Percentiles rank a stretch among this genome's conserved stretches.
phyloP scores from a whole-genome alignment of 2,797 vertebrate species.

The Phyllotis vaccarum region DNA sequence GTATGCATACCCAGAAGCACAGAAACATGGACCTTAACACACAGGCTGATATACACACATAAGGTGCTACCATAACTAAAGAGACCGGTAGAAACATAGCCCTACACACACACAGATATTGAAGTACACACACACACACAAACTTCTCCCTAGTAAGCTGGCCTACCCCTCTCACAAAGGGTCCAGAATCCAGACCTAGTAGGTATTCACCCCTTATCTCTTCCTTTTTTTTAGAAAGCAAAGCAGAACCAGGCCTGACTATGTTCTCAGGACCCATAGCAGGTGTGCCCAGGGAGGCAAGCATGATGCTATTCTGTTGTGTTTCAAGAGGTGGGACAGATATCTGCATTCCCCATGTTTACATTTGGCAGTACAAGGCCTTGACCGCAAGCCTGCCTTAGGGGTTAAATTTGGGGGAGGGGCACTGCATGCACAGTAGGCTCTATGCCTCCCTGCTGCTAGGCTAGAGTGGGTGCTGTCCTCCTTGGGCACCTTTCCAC shows the following conservation, averaged over 20 bases:
- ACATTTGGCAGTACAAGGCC: neutral
- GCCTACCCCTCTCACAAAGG: neutral
- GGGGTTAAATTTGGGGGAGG: conserved; percentile 12
- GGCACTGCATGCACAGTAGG: neutral
- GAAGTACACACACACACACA: neutral
- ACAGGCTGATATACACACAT: neutral
- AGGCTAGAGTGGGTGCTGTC: conserved; percentile 35
- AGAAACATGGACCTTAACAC: neutral
- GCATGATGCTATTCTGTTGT: neutral
- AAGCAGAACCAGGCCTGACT: neutral
- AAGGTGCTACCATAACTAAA: neutral
- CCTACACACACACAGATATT: neutral
- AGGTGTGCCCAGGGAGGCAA: neutral
- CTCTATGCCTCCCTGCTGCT: conserved; percentile 35
- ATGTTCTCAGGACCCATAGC: conserved; percentile 12
- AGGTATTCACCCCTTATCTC: neutral
- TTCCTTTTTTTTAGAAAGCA: conserved; percentile 4
- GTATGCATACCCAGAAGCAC: neutral
- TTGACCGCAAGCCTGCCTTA: neutral
- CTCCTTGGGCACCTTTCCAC: neutral
- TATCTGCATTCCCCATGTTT: neutral
- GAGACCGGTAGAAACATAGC: neutral
- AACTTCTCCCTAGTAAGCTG: neutral
- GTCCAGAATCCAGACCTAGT: neutral
- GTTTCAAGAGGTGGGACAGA: neutral